Percentiles rank a stretch among this genome's conserved stretches.
Evolutionary conservation across 2,888 invertebrate species (phyloP).

Genomic region (Frankliniella intonsa): DNA sequence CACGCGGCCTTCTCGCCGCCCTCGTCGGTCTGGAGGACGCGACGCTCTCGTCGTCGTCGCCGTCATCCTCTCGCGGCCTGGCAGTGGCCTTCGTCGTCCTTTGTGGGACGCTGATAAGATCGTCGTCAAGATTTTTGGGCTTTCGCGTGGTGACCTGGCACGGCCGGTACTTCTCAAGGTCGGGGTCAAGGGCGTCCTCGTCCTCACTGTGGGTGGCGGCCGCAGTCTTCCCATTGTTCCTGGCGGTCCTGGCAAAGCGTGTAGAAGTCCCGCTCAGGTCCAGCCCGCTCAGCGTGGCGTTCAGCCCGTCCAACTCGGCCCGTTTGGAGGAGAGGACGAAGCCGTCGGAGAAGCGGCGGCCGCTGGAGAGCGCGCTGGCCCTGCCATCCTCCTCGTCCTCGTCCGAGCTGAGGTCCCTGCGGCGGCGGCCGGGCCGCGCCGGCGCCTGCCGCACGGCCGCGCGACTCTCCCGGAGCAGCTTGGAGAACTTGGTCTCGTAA

Average conservation of each 20-base stretch:
- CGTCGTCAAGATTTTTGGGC: no score
- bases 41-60: no score
- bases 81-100: no score
- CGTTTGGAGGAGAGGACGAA: not conserved
- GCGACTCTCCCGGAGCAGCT: not conserved
- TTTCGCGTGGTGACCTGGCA: conserved; percentile 41
- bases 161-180: conserved; percentile 55
- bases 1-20: not conserved
- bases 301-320: not conserved
- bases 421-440: not conserved
- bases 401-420: not conserved
- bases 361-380: not conserved
- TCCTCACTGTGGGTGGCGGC: conserved; percentile 34
- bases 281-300: conserved; percentile 7
- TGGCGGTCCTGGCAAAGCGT: conserved; percentile 42
- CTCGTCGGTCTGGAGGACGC: no score
- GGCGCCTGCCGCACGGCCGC: not conserved
- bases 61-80: no score
- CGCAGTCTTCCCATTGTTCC: not conserved
- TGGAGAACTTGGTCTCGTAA: conserved; percentile 19
- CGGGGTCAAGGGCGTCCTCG: conserved; percentile 48
- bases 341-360: conserved; percentile 10
- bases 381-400: not conserved
- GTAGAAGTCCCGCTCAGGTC: conserved; percentile 28
- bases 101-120: no score